A percentile compares a stretch with the other conserved stretches of the same genome.
These are phyloP conservation scores for Bursaphelenchus okinawaensis DNA, from an alignment of 2,888 invertebrate species.

Conservation along the genomic window DNA sequence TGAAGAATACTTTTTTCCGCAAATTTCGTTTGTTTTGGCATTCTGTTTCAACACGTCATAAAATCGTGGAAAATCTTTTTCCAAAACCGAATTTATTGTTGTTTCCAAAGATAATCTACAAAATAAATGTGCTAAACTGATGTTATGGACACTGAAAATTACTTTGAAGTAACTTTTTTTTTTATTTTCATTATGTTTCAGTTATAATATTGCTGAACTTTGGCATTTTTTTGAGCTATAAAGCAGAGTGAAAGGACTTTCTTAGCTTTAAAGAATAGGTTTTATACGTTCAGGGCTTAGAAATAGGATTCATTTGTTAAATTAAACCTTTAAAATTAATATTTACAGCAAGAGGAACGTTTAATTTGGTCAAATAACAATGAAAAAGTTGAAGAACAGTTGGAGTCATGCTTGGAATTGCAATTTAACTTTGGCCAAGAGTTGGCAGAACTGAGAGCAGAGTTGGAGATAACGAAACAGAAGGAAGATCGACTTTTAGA, in stretches of 20 bases:
- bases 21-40: neutral
- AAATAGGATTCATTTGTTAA: no score
- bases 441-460: conserved; percentile 37
- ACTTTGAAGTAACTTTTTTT: neutral
- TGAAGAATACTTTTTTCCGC: neutral
- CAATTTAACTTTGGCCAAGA: conserved; percentile 20
- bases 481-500: conserved; percentile 42
- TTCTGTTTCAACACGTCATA: conserved; percentile 4
- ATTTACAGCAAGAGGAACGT: neutral
- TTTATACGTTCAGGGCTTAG: no score
- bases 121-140: neutral
- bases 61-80: neutral
- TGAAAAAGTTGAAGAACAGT: neutral
- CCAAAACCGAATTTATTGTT: neutral
- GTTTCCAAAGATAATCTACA: neutral
- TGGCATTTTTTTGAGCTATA: no score
- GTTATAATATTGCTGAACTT: neutral
- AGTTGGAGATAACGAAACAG: conserved; percentile 32
- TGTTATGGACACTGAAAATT: conserved; percentile 6
- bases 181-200: neutral
- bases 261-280: no score
- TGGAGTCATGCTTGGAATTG: neutral
- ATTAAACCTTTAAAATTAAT: no score
- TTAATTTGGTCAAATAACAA: neutral
- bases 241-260: no score